Evolutionary conservation across 2,888 invertebrate species (phyloP), one percentile per base, ranked within the genome.

Genomic region (Reticulitermes lucifugus): DNA sequence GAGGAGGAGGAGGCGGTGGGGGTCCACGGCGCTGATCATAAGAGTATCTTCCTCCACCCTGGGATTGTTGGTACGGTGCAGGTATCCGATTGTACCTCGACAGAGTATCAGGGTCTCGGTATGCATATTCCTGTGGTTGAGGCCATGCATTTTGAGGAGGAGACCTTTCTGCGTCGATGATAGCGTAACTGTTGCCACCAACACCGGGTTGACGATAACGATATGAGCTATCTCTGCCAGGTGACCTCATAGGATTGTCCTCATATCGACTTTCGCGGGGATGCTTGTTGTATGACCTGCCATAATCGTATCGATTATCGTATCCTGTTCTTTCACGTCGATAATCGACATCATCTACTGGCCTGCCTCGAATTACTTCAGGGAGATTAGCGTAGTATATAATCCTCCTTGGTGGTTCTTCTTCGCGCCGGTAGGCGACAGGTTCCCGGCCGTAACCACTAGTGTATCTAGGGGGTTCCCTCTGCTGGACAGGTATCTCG

Each of bases 361-460:
- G 70, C 14, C 84, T 80, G 75, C 60, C 46, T n/a, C 59, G 83
- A 41, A 80, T 65, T 25, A 83, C 79, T 55, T 87, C 87, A 7
- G 87, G 87, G 21, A 87, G 86, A 55, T 85, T 81, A 12, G 87
- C 87, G 81, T 87, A 87, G 86, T 87, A 87, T 71, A 87, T 85
- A 46, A 87, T 86, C 43, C 87, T 79, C 1, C 86, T 59, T 7
- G 86, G 87, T 2, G 85, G 77, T 10, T 81, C 77, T 29, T 41
- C 73, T n/a, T 77, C 77, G 0, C 14, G 43, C 21, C 77, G 43
- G n/a, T 77, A 77, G 41, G 29, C 77, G 6, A 65, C 65, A 65
- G 65, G 65, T 65, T n/a, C n/a, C 80, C 75, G 77, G 83, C 46
- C n/a, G n/a, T 77, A 51, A n/a, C n/a, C 46, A 75, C 43, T 60